Conservation (phyloP, 2,113 vertebrate species). For the Oxyura jamaicensis region DNA sequence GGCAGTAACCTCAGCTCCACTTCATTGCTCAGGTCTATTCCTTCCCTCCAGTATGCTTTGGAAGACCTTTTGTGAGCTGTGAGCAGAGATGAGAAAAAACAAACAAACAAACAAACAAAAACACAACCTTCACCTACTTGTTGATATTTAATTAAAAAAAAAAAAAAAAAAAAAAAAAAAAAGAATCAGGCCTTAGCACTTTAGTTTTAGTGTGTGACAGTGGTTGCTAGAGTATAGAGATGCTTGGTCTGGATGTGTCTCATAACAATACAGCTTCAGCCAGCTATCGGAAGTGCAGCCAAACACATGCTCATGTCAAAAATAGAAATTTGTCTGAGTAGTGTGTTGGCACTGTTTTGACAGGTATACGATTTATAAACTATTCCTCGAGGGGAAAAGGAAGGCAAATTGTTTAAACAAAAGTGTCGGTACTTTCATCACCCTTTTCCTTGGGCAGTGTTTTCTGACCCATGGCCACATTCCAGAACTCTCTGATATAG, state of each 20-base stretch:
- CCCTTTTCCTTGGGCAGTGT: neutral
- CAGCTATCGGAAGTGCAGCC: neutral
- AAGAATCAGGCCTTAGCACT: neutral
- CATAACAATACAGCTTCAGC: neutral
- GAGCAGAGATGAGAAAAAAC: neutral
- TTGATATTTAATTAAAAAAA: neutral
- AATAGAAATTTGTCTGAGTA: conserved; percentile 3
- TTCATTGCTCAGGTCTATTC: neutral
- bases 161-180: neutral
- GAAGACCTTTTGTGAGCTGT: neutral
- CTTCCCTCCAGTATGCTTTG: neutral
- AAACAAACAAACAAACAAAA: neutral
- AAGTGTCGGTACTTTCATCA: conserved; percentile 21
- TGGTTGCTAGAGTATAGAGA: fast-evolving
- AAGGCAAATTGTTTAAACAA: conserved; percentile 33
- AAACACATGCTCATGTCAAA: conserved; percentile 48
- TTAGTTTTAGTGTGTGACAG: neutral
- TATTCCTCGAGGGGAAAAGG: neutral
- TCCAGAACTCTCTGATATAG: fast-evolving
- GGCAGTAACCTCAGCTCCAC: neutral
- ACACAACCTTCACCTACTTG: neutral
- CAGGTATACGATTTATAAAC: conserved; percentile 15
- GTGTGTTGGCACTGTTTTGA: neutral
- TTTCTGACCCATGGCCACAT: neutral
- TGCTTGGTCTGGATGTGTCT: neutral